A percentile compares a stretch with the other conserved stretches of the same genome.
These are phyloP conservation scores for Aspidoscelis tigris DNA, from an alignment of 2,113 vertebrate genomes.

Conservation along the genomic window DNA sequence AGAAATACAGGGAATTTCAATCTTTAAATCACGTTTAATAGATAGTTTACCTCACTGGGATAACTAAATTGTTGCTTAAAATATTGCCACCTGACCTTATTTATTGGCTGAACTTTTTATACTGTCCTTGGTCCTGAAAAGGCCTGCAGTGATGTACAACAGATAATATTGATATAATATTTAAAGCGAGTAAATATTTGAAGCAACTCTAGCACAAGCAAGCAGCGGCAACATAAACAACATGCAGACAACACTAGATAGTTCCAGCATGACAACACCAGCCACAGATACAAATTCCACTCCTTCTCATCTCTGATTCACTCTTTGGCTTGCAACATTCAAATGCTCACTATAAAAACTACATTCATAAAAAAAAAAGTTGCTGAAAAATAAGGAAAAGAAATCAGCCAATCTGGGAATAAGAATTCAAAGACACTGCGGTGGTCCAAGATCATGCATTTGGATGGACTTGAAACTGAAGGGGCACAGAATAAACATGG, in stretches of 20 bases:
- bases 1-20: neutral
- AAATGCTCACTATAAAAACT: neutral
- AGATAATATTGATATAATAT: too few species aligned
- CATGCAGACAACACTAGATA: neutral
- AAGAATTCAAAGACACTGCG: neutral
- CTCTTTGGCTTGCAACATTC: neutral
- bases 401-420: neutral
- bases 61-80: neutral
- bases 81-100: neutral
- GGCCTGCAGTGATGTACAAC: too few species aligned
- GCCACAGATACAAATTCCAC: neutral
- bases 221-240: too few species aligned
- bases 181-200: too few species aligned
- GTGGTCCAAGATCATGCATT: neutral
- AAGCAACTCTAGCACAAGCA: too few species aligned
- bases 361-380: neutral
- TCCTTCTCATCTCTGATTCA: neutral
- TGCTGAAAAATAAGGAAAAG: neutral
- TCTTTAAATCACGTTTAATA: neutral
- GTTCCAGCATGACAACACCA: neutral
- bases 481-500: neutral
- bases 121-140: too few species aligned
- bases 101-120: too few species aligned
- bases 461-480: neutral
- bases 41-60: neutral